A percentile compares a stretch with the other conserved stretches of the same genome.
Conservation (phyloP, 2,113 vertebrate genomes). For the Peromyscus maniculatus region DNA sequence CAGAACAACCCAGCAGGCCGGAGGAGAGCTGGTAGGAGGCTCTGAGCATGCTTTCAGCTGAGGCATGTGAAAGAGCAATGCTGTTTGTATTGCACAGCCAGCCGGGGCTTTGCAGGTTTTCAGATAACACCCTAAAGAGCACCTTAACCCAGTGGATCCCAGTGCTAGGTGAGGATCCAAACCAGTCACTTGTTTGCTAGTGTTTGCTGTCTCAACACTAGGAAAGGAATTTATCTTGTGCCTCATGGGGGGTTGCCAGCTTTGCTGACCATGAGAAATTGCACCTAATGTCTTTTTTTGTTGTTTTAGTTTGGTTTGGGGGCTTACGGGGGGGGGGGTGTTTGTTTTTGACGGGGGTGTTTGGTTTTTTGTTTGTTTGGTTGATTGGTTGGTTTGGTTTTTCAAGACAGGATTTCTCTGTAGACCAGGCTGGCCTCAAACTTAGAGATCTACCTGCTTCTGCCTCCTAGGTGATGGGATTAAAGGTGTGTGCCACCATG, state of each 20-base stretch:
- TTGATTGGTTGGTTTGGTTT: not conserved
- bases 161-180: not conserved
- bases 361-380: not conserved
- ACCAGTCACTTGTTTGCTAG: not conserved
- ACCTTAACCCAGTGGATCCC: not conserved
- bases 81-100: not conserved
- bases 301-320: not conserved
- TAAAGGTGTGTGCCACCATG: not conserved
- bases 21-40: too few relatives aligned
- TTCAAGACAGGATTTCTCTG: not conserved
- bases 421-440: not conserved
- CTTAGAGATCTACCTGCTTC: not conserved
- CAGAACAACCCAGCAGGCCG: not conserved
- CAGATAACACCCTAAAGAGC: not conserved
- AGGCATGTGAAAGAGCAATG: not conserved
- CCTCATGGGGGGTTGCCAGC: rapidly evolving
- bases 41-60: not conserved
- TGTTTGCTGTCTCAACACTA: not conserved
- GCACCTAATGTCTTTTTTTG: not conserved
- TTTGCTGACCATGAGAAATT: not conserved
- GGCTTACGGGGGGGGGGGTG: too few relatives aligned
- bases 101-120: not conserved
- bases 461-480: not conserved
- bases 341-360: not conserved
- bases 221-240: not conserved